Percentiles rank a stretch among this genome's conserved stretches.
Conservation (phyloP, 2,888 invertebrate genomes). For the Drosophila multiciliata region DNA sequence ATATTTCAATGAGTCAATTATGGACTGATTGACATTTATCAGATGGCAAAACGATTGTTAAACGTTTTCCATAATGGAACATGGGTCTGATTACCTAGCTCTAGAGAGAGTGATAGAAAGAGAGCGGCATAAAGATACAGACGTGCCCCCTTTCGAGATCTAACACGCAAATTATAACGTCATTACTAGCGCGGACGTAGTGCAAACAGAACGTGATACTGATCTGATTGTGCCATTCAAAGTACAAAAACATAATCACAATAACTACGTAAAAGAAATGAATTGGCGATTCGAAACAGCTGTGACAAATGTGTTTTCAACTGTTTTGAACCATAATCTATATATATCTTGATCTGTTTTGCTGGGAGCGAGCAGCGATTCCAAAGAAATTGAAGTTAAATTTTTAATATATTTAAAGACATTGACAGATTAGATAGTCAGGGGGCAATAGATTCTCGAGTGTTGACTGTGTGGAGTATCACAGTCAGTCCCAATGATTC, state of each 20-base stretch:
- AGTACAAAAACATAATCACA: slow-evolving; percentile 8
- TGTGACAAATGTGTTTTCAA: slow-evolving; percentile 43
- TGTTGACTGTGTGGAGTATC: slow-evolving; percentile 17
- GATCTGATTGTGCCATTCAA: neutral
- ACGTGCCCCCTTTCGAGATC: slow-evolving; percentile 40
- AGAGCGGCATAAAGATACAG: neutral
- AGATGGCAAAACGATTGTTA: slow-evolving; percentile 41
- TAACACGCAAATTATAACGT: slow-evolving; percentile 2
- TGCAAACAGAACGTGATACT: neutral
- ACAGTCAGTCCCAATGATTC: slow-evolving; percentile 30
- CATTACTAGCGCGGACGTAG: neutral
- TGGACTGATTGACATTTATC: slow-evolving; percentile 52
- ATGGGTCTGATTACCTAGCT: slow-evolving; percentile 50
- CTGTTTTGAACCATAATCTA: neutral
- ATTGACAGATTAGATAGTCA: slow-evolving; percentile 35
- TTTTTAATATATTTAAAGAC: slow-evolving; percentile 28
- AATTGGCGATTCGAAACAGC: slow-evolving; percentile 36
- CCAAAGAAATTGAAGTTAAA: neutral
- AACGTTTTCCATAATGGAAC: slow-evolving; percentile 29
- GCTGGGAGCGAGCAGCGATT: neutral
- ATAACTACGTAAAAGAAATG: neutral
- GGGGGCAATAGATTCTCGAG: slow-evolving; percentile 9
- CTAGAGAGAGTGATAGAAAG: neutral
- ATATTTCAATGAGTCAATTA: slow-evolving; percentile 52
- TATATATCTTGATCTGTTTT: neutral